Percentiles rank a stretch among this genome's conserved stretches.
These are phyloP conservation scores for Capreolus pygargus DNA, from an alignment of 2,113 vertebrate genomes.

Conservation along the genomic window DNA sequence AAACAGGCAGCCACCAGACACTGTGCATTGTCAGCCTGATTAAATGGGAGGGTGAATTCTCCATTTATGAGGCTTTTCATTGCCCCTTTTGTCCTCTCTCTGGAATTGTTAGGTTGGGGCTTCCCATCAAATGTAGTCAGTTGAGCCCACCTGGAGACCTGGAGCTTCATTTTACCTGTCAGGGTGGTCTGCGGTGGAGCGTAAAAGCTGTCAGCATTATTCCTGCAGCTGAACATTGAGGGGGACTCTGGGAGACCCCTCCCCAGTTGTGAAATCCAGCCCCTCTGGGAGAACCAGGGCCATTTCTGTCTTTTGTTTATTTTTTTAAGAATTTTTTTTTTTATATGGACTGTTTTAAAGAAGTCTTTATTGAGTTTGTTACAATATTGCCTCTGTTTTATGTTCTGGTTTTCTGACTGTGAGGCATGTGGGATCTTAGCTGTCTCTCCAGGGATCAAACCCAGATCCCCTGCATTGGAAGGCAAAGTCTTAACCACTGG, in stretches of 20 bases:
- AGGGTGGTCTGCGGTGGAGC: neutral
- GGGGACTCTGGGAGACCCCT: neutral
- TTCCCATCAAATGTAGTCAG: neutral
- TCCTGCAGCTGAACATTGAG: rapidly evolving
- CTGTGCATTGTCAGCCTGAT: neutral
- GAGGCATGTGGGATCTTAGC: neutral
- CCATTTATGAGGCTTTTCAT: neutral
- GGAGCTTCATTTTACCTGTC: neutral
- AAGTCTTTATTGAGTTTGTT: neutral
- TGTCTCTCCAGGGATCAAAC: neutral
- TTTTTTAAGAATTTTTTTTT: neutral
- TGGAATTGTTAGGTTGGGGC: neutral
- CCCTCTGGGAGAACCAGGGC: rapidly evolving
- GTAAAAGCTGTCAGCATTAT: rapidly evolving
- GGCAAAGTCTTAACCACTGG: neutral
- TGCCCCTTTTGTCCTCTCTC: neutral
- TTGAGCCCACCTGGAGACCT: neutral
- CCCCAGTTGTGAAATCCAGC: rapidly evolving
- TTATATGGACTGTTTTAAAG: neutral
- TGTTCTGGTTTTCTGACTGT: neutral
- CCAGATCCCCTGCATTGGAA: neutral
- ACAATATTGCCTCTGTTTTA: neutral
- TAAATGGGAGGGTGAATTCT: neutral
- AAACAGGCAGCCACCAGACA: neutral
- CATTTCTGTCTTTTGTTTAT: neutral